These are phyloP conservation scores for Lasiommata megera DNA, from an alignment of 2,888 invertebrate genomes.

Conservation along the genomic window DNA sequence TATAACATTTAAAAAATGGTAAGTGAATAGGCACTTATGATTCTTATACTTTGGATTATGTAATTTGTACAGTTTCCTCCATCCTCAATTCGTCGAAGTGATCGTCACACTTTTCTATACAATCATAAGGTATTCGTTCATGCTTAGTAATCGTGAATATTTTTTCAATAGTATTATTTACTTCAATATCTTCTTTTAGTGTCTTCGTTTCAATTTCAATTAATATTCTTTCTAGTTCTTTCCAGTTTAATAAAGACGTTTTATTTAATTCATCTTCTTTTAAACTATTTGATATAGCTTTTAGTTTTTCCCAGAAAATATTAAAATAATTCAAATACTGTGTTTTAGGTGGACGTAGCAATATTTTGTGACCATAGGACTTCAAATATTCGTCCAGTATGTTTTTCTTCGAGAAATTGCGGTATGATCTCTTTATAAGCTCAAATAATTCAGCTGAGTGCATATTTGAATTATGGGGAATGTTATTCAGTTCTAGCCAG, in stretches of 20 bases:
- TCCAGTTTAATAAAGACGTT: not conserved
- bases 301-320: not conserved
- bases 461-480: slow-evolving; percentile 22
- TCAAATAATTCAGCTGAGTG: slow-evolving; percentile 34
- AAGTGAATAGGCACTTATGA: too few species aligned
- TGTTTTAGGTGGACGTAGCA: slow-evolving; percentile 19
- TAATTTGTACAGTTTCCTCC: not conserved
- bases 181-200: not conserved
- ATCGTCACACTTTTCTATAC: not conserved
- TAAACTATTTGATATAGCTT: not conserved
- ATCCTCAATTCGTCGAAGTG: slow-evolving; percentile 8
- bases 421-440: slow-evolving; percentile 27
- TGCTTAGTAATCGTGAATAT: not conserved
- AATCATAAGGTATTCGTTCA: not conserved
- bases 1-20: too few species aligned
- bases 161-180: slow-evolving; percentile 8
- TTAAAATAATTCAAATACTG: slow-evolving; percentile 23
- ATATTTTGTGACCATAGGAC: slow-evolving; percentile 25
- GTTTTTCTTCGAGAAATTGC: not conserved
- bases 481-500: slow-evolving; percentile 28
- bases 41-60: too few species aligned
- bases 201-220: slow-evolving; percentile 6
- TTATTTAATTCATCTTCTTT: not conserved
- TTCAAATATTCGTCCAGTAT: slow-evolving; percentile 20
- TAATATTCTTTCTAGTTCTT: not conserved